These are phyloP conservation scores for Odontesthes bonariensis DNA, from an alignment of 2,113 vertebrate genomes.

Conservation along the genomic window DNA sequence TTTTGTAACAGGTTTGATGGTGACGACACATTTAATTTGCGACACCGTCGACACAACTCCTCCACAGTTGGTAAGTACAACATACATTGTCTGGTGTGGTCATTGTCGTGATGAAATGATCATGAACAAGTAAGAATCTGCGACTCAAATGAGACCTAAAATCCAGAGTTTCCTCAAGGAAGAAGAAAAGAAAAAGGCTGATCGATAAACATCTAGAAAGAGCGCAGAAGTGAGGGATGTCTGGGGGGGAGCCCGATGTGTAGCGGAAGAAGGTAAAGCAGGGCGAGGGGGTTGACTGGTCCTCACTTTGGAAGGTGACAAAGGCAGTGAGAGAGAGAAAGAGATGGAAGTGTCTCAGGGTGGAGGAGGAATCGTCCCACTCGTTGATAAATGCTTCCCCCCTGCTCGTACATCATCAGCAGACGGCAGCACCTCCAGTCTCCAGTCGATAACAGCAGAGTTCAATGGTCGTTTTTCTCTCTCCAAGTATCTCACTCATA, in stretches of 20 bases:
- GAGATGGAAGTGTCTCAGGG: slow-evolving; percentile 44
- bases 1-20: too few relatives aligned
- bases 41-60: too few relatives aligned
- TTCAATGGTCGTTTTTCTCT: slow-evolving; percentile 28
- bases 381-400: slow-evolving; percentile 60
- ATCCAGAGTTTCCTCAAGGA: neutral
- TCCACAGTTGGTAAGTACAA: too few relatives aligned
- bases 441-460: slow-evolving; percentile 53
- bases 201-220: slow-evolving; percentile 40
- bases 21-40: too few relatives aligned
- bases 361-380: slow-evolving; percentile 58
- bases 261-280: slow-evolving; percentile 20
- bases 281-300: slow-evolving; percentile 28
- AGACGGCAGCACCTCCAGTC: slow-evolving; percentile 46
- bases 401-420: slow-evolving; percentile 61
- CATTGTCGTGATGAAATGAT: too few relatives aligned
- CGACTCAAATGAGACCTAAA: too few relatives aligned
- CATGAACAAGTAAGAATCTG: too few relatives aligned
- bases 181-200: slow-evolving; percentile 1
- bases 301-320: slow-evolving; percentile 36
- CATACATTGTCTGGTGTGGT: too few relatives aligned
- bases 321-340: slow-evolving; percentile 15
- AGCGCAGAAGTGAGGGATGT: slow-evolving; percentile 8
- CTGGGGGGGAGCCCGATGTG: slow-evolving; percentile 4
- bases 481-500: slow-evolving; percentile 16